Evolutionary conservation across 2,113 vertebrate genomes (phyloP).

Genomic region (Etheostoma spectabile): DNA sequence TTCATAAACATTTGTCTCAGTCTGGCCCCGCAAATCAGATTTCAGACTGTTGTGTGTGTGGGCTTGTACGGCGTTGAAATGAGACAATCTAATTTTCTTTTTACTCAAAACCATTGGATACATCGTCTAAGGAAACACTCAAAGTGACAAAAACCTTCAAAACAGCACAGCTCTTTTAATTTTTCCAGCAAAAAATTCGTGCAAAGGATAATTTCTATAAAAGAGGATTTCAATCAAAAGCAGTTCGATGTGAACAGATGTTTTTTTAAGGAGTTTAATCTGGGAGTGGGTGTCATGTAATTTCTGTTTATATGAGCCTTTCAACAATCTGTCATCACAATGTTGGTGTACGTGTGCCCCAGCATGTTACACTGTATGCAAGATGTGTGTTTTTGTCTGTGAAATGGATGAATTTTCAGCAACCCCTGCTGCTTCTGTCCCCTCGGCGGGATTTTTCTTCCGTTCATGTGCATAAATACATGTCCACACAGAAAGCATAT

Average conservation of each 20-base stretch:
- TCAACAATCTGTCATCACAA: conserved; percentile 8
- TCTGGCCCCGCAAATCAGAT: conserved; percentile 48
- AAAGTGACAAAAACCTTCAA: conserved; percentile 12
- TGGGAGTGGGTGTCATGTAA: conserved; percentile 37
- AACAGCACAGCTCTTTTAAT: not conserved
- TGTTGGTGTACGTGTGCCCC: not conserved
- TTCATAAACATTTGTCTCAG: conserved; percentile 25
- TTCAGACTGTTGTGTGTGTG: conserved; percentile 35
- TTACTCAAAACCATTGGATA: not conserved
- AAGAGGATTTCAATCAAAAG: conserved; percentile 1
- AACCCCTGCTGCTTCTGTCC: not conserved
- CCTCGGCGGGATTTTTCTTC: conserved; percentile 16
- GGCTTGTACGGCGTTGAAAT: conserved; percentile 5
- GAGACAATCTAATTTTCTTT: conserved; percentile 44
- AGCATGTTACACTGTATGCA: not conserved
- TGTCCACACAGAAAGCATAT: conserved; percentile 34
- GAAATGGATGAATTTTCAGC: conserved; percentile 45
- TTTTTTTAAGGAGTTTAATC: not conserved
- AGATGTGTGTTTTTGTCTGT: conserved; percentile 30
- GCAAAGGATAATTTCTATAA: conserved; percentile 1
- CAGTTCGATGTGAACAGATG: not conserved
- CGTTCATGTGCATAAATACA: conserved; percentile 57
- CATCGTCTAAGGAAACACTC: not conserved
- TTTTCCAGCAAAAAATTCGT: not conserved
- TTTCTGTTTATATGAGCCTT: no score